Evolutionary conservation across 2,888 invertebrate species (phyloP).

Genomic region (Sphinx pinastri): DNA sequence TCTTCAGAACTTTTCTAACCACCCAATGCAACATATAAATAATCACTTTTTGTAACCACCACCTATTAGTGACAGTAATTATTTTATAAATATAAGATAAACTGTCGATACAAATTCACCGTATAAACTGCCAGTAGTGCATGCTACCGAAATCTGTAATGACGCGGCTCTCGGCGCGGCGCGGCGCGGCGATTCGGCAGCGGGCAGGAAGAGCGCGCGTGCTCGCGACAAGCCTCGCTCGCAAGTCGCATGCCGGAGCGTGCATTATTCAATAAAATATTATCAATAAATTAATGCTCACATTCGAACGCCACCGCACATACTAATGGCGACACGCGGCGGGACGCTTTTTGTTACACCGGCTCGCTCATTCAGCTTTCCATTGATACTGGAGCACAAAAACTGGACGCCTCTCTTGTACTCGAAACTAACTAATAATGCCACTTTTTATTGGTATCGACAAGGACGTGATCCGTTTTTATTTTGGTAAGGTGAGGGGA

Average conservation of each 20-base stretch:
- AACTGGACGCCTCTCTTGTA: conserved; percentile 61
- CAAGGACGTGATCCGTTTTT: conserved; percentile 76
- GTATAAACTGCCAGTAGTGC: conserved; percentile 6
- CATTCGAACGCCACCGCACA: conserved; percentile 72
- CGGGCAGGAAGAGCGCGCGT: conserved; percentile 66
- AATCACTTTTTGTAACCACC: too few species aligned
- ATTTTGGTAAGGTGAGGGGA: conserved; percentile 58
- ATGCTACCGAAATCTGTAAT: conserved; percentile 41
- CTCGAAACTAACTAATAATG: conserved; percentile 65
- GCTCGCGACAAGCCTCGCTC: conserved; percentile 49
- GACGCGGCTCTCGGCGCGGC: conserved; percentile 40
- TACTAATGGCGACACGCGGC: conserved; percentile 82
- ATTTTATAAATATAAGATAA: neutral
- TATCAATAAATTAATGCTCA: conserved; percentile 82
- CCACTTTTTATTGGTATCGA: conserved; percentile 57
- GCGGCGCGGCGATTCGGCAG: neutral
- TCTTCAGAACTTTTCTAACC: too few species aligned
- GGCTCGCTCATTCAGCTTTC: conserved; percentile 70
- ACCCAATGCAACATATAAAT: too few species aligned
- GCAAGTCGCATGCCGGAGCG: conserved; percentile 56
- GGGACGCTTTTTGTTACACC: conserved; percentile 65
- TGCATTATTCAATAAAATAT: conserved; percentile 77
- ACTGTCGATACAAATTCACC: neutral
- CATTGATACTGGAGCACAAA: conserved; percentile 75
- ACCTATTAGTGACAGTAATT: too few species aligned